phyloP scores from a whole-genome alignment of 1,140 invertebrate species.

The Habropoda laboriosa region DNA sequence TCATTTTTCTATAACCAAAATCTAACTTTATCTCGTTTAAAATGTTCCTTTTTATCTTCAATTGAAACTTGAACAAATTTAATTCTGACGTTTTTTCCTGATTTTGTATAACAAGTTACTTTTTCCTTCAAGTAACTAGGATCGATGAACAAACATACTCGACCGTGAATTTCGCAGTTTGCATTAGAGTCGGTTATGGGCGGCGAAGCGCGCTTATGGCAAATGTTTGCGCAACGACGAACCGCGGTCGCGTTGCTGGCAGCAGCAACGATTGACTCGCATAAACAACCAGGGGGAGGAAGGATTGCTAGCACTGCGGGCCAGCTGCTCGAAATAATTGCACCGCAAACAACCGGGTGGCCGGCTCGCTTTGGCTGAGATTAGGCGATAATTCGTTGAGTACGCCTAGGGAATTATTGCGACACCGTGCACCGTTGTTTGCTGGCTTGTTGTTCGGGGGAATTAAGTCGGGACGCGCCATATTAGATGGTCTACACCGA shows the following conservation, averaged over 20 bases:
- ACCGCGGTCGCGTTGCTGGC: slow-evolving; percentile 31
- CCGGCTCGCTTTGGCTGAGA: slow-evolving; percentile 33
- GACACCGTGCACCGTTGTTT: neutral
- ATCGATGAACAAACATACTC: neutral
- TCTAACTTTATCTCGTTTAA: too few species aligned
- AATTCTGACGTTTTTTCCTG: neutral
- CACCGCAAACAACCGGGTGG: slow-evolving; percentile 50
- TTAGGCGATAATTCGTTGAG: slow-evolving; percentile 60
- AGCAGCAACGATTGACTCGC: slow-evolving; percentile 64
- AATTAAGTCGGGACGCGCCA: neutral
- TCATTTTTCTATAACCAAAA: too few species aligned
- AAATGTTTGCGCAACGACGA: slow-evolving; percentile 58
- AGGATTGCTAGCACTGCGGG: slow-evolving; percentile 17
- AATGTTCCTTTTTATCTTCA: too few species aligned
- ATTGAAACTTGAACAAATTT: too few species aligned
- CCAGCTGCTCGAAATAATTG: slow-evolving; percentile 68
- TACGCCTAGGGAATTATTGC: slow-evolving; percentile 21
- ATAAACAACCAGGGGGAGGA: slow-evolving; percentile 58
- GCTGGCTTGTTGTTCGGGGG: neutral
- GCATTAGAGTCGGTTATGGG: neutral
- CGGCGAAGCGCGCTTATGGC: slow-evolving; percentile 18
- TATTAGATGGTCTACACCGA: neutral
- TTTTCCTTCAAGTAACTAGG: too few species aligned
- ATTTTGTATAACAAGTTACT: neutral
- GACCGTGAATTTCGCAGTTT: neutral